Evolutionary conservation across 2,113 vertebrate genomes (phyloP).

Genomic region (Dicrurus megarhynchus): DNA sequence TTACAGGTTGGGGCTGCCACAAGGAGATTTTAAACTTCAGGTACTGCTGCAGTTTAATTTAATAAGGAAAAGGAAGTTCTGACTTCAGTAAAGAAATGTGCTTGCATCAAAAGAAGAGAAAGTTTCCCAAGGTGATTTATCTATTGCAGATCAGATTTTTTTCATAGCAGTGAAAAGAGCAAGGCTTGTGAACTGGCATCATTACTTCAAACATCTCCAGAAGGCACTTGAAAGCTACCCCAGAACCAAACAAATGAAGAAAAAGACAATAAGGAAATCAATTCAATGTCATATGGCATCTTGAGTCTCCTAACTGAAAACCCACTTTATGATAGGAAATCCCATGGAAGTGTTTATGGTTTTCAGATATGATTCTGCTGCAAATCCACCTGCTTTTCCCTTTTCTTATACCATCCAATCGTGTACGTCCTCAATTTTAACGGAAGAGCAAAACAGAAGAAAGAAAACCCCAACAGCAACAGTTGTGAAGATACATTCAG

Average conservation of each 20-base stretch:
- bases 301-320: neutral
- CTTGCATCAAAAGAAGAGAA: neutral
- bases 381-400: neutral
- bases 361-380: neutral
- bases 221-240: neutral
- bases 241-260: neutral
- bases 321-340: neutral
- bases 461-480: neutral
- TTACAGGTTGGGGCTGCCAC: neutral
- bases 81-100: neutral
- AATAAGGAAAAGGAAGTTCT: neutral
- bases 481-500: neutral
- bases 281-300: neutral
- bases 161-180: neutral
- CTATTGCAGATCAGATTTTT: neutral
- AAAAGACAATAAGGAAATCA: neutral
- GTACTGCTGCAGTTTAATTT: neutral
- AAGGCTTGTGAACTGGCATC: neutral
- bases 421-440: neutral
- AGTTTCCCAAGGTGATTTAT: neutral
- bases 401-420: neutral
- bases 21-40: neutral
- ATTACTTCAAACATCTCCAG: neutral
- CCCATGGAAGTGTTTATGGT: neutral
- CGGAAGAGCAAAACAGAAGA: neutral